Base-by-base conservation (phyloP, 30 jellyfish, hydroid and myxozoan genomes). In the Aurelia aurita region DNA sequence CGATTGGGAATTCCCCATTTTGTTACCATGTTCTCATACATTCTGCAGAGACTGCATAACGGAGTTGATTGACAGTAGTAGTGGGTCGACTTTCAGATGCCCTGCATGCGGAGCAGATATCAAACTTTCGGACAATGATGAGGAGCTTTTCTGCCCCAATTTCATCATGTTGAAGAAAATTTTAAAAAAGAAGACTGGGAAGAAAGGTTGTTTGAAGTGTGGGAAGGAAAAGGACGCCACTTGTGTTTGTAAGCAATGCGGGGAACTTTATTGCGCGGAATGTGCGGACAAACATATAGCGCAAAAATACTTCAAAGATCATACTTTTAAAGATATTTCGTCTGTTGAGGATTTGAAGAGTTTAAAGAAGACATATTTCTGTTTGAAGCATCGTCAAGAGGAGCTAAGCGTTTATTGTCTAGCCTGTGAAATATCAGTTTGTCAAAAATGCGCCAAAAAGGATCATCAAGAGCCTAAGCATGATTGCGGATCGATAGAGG, bases 131-230 rank as follows among this genome's bases (percentile, higher is more conserved):
- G 99, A 91, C 31, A 61, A 39, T 18, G 99, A 95, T 13, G 99
- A 95, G 67, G 99, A 95, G 85, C 87, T 95, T 58, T 95, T 95
- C 69, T 95, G 99, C 62, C 99, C 99, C 46, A 90, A 95, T 68
- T 95, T 95, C 85, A 47, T 89, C 60, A 46, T 90, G 18, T 74
- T 95, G 75, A 67, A 73, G 66, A 46, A 85, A 27, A 73, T 89
- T 59, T 93, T 51, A 22, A 45, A 55, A 22, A 32, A 18, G 18
- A 53, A 68, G 22, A 23, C 79, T 0, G 90, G 85, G 14, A 65
- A 75, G 31, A 49, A 25, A 12, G 78, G 79, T 21, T 92, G 98
- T 61, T 27, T 66, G 5, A 57, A 70, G 3, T 95, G 99, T 58
- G 93, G 85, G 2, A 72, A 65, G 58, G 88, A 59, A 11, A 74